phyloP scores from a whole-genome alignment of 2,888 invertebrate genomes.

The Drosophila engyochracea region DNA sequence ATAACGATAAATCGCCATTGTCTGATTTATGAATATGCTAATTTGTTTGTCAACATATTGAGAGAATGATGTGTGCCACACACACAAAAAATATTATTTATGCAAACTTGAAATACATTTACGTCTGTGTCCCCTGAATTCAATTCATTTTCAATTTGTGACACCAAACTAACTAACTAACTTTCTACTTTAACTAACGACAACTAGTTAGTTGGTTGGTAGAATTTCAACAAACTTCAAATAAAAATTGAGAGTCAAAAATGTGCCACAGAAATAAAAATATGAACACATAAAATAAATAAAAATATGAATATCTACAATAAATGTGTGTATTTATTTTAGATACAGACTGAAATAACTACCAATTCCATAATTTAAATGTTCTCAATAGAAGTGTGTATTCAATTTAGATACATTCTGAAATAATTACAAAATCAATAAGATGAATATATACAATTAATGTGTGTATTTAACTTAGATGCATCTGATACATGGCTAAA shows the following conservation, averaged over 20 bases:
- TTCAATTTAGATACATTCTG: too few species aligned
- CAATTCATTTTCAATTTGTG: neutral
- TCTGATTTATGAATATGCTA: conserved; percentile 59
- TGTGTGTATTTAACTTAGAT: neutral
- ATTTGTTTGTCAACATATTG: conserved; percentile 74
- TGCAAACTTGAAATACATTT: conserved; percentile 44
- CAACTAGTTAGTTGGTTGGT: conserved; percentile 2
- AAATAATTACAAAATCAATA: too few species aligned
- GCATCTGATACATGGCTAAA: neutral
- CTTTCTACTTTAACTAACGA: too few species aligned
- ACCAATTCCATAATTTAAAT: too few species aligned
- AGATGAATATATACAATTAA: neutral
- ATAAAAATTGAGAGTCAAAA: neutral
- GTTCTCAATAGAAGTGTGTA: too few species aligned
- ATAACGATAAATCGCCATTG: conserved; percentile 26
- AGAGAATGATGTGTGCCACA: conserved; percentile 45
- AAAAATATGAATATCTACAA: too few species aligned
- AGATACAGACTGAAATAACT: too few species aligned
- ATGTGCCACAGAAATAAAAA: too few species aligned
- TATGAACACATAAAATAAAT: too few species aligned
- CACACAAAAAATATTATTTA: conserved; percentile 46
- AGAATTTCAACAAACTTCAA: neutral
- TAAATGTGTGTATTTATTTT: too few species aligned
- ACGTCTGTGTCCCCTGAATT: conserved; percentile 1
- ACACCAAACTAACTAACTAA: neutral